These are phyloP conservation scores for Herpailurus yagouaroundi DNA, from an alignment of 2,113 vertebrate species.

Conservation along the genomic window DNA sequence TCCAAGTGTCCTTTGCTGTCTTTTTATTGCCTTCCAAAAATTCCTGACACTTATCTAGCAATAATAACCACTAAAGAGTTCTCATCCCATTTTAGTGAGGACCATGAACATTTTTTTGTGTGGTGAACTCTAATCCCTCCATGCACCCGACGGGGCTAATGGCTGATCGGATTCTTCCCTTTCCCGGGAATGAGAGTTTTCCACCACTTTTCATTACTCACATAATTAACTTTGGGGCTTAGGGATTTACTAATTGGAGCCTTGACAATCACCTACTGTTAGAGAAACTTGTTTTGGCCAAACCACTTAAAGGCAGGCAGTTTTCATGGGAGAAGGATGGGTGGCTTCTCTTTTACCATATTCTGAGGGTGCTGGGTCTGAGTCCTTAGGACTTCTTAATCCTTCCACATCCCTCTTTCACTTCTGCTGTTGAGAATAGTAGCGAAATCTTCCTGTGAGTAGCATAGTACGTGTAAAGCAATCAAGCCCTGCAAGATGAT, in stretches of 20 bases:
- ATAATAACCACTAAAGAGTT: neutral
- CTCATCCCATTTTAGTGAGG: neutral
- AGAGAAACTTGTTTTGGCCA: constrained; percentile 49
- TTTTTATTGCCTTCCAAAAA: constrained; percentile 16
- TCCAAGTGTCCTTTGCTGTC: neutral
- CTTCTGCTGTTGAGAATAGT: neutral
- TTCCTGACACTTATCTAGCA: neutral
- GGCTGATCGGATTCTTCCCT: neutral
- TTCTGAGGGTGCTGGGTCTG: neutral
- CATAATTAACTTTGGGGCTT: constrained; percentile 69
- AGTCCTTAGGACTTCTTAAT: neutral
- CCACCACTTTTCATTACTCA: constrained; percentile 42
- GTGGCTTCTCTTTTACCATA: neutral
- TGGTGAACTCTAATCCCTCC: neutral
- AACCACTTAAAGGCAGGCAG: neutral
- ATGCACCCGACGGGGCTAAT: neutral
- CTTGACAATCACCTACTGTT: constrained; percentile 58
- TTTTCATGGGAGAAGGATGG: neutral
- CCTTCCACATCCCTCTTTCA: neutral
- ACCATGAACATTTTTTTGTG: neutral
- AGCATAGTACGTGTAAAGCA: neutral
- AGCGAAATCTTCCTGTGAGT: neutral
- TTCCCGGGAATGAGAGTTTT: constrained; percentile 48
- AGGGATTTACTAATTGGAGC: constrained; percentile 63
- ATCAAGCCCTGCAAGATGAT: neutral